Base-by-base conservation (phyloP, 1,140 invertebrate genomes). In the Odontomachus brunneus region DNA sequence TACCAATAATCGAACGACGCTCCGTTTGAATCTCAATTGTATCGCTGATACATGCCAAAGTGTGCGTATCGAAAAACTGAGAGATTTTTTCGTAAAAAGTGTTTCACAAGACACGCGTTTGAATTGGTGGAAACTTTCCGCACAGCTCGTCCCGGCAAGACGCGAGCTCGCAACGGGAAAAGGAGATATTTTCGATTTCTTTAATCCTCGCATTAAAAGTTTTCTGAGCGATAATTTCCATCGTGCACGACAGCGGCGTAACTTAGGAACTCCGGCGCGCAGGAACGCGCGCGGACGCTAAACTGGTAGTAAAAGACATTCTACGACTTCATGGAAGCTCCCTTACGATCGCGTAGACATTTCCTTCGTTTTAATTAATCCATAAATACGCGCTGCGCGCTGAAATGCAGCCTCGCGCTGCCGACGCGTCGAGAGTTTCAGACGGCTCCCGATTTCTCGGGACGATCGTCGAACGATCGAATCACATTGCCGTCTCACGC, bases 311-410 rank as follows among this genome's bases (percentile, higher is more conserved):
- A 71, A 78, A 67, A 78, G 75, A 29, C 75, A 80, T 71, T 80
- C 51, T 57, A 71, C 33, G 53, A 71, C 65, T 71, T 71, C 57
- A 69, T 69, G 53, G n/a, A 80, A 59, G 38, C 33, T 71, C 53
- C 4, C 49, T 80, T 57, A 71, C 53, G 75, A 69, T 80, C 75
- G 51, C 26, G 33, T 17, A 17, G 53, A 29, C n/a, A 55, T 80
- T 80, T 59, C 59, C 65, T 29, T 29, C 33, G 24, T 80, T 80
- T 80, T 71, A 71, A 80, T 80, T 80, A 80, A 80, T 71, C 51
- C 24, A 71, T 80, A 80, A 80, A 80, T 53, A 78, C 33, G 17
- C 63, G 33, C 51, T 22, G 51, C 17, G 29, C n/a, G n/a, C n/a
- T n/a, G 65, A 69, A 71, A 71, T 48, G 65, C 51, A 24, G 24